A percentile compares a stretch with the other conserved stretches of the same genome.
phyloP scores from a whole-genome alignment of 2,113 vertebrate species.

The Glaucidium brasilianum region DNA sequence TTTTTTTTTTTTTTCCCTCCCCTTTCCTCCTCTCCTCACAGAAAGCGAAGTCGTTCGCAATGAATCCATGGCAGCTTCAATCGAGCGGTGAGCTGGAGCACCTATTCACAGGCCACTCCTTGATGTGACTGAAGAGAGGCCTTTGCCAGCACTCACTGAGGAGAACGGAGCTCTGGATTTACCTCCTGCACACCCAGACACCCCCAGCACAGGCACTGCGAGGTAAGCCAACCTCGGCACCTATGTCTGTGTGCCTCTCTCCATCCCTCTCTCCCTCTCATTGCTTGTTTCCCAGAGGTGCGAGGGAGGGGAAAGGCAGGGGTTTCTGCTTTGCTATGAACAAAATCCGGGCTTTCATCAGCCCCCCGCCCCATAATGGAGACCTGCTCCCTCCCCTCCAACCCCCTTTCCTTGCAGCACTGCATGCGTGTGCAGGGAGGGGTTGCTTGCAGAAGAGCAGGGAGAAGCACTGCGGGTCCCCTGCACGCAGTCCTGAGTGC shows the following conservation, averaged over 20 bases:
- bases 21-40: constrained; percentile 62
- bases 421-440: not conserved
- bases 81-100: constrained; percentile 52
- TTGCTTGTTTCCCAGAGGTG: not conserved
- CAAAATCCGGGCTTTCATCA: not conserved
- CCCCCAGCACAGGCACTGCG: not conserved
- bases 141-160: not conserved
- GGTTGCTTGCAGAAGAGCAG: not conserved
- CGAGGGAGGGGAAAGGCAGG: not conserved
- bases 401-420: not conserved
- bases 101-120: constrained; percentile 53
- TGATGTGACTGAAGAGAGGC: constrained; percentile 54
- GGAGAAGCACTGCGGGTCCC: not conserved
- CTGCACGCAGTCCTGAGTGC: not conserved
- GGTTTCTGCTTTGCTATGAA: not conserved
- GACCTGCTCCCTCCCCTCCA: not conserved
- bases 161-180: constrained; percentile 46
- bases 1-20: constrained; percentile 15
- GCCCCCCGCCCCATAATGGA: accelerated
- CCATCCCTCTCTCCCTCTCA: not conserved
- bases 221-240: constrained; percentile 44
- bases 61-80: constrained; percentile 60
- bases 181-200: not conserved
- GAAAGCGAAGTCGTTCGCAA: constrained; percentile 69
- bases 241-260: not conserved